Percentiles rank a stretch among this genome's conserved stretches.
These are phyloP conservation scores for Drosophila leontia DNA, from an alignment of 1,140 invertebrate species.

Conservation along the genomic window DNA sequence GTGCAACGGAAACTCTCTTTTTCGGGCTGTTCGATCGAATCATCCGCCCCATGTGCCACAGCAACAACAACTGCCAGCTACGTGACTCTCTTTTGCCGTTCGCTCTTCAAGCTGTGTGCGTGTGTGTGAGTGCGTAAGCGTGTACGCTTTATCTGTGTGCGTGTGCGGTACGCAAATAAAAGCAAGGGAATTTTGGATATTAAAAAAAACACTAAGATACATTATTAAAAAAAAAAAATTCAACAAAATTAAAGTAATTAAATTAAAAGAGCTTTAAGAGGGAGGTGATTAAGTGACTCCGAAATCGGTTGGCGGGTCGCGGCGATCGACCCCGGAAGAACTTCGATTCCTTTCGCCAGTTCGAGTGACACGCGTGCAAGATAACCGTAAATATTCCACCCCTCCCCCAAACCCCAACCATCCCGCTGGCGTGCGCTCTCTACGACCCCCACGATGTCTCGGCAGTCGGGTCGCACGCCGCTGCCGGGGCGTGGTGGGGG, in stretches of 20 bases:
- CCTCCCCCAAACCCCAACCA: conserved; percentile 85
- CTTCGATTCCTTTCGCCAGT: conserved; percentile 29
- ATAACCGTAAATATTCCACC: conserved; percentile 85
- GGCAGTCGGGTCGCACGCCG: conserved; percentile 85
- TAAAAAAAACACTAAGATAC: conserved; percentile 16
- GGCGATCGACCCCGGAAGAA: conserved; percentile 44
- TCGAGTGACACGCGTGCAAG: conserved; percentile 78
- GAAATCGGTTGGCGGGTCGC: conserved; percentile 43
- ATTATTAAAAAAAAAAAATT: conserved; percentile 11
- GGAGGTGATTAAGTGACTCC: neutral
- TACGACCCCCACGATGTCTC: conserved; percentile 86
- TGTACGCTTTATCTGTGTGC: conserved; percentile 45
- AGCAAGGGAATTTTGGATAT: conserved; percentile 35
- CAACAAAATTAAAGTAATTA: conserved; percentile 8
- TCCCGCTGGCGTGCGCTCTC: conserved; percentile 85
- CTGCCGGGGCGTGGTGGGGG: conserved; percentile 85
- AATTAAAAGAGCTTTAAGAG: neutral
- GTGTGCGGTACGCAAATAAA: conserved; percentile 54
- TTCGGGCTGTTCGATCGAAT: conserved; percentile 60
- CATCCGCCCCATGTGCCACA: conserved; percentile 21
- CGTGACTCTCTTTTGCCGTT: conserved; percentile 59
- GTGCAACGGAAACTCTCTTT: conserved; percentile 56
- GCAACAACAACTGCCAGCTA: conserved; percentile 34
- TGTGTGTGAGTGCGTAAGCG: conserved; percentile 40
- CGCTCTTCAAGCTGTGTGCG: conserved; percentile 45